Evolutionary conservation across 1,140 invertebrate species (phyloP), one percentile per base, ranked within the genome.

Genomic region (Mizuhopecten yessoensis): DNA sequence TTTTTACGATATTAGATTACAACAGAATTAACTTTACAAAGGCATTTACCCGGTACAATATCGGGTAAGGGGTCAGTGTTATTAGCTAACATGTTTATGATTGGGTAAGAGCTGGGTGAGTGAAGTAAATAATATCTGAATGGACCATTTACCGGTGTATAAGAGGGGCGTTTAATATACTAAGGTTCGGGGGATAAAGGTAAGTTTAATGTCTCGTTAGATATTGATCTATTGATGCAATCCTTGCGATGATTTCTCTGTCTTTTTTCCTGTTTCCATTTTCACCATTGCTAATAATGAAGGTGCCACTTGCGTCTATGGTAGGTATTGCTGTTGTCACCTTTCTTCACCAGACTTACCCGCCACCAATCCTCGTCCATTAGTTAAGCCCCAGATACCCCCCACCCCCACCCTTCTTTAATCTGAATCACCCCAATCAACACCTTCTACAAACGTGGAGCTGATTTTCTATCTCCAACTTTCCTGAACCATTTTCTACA

Each of bases 301-400:
- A 91, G 88, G 75, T 89, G 90, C 92, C 75, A 86, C 91, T 29
- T 93, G 92, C 87, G 86, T 91, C 39, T 93, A 93, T 87, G 92
- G 92, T 93, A 93, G 86, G 92, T 92, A 90, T 87, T 29, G 2
- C 57, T 75, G 57, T 75, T 3, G 9, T 75, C 2, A 75, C 57
- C 57, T 17, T 29, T n/a, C 5, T 9, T 17, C 57, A 29, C n/a
- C 1, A 29, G 57, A n/a, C n/a, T 9, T 17, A 1, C 57, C 57
- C n/a, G 57, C 0, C 57, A 75, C 57, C 5, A 13, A 10, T 49
- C 45, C 45, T 23, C 36, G 36, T 49, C 45, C 45, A 2, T 49
- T 20, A 20, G 11, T 1, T 49, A 20, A 2, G 45, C 20, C 45
- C 45, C 45, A n/a, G n/a, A n/a, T n/a, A 39, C 36, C 36, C 29